A percentile compares a stretch with the other conserved stretches of the same genome.
Conservation (phyloP, 2,113 vertebrate species). For the Sinocyclocheilus anshuiensis region DNA sequence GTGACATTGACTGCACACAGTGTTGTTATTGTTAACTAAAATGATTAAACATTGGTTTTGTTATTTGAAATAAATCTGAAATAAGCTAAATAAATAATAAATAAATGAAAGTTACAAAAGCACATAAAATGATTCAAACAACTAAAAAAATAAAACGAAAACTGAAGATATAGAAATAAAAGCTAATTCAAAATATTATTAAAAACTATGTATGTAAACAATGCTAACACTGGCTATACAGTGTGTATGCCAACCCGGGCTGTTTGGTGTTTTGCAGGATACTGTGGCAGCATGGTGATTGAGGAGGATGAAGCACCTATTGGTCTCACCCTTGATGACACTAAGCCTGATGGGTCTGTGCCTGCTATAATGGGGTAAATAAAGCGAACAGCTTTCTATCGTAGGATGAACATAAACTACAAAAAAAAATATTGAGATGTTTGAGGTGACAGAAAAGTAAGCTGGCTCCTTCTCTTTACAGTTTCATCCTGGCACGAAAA, state of each 20-base stretch:
- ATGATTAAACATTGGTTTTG: too few species aligned
- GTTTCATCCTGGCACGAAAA: constrained; percentile 92
- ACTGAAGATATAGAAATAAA: not conserved
- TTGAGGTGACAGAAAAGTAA: constrained; percentile 10
- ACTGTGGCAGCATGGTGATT: constrained; percentile 93
- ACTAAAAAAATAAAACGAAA: too few species aligned
- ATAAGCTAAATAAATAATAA: too few species aligned
- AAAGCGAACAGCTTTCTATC: not conserved
- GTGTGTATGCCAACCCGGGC: not conserved
- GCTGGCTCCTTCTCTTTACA: constrained; percentile 63
- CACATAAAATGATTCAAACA: not conserved
- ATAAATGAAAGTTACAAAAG: not conserved
- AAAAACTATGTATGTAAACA: not conserved
- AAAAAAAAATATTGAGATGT: not conserved
- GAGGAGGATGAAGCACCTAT: constrained; percentile 91
- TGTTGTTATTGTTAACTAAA: too few species aligned
- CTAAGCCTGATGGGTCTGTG: constrained; percentile 88
- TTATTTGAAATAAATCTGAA: too few species aligned
- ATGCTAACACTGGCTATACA: not conserved
- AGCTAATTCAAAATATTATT: not conserved
- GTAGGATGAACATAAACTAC: not conserved
- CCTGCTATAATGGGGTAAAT: constrained; percentile 94
- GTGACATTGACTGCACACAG: not conserved
- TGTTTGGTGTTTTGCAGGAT: constrained; percentile 75
- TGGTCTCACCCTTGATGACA: constrained; percentile 91